These are phyloP conservation scores for Adrianichthys oophorus DNA, from an alignment of 2,797 vertebrate species.

Conservation along the genomic window DNA sequence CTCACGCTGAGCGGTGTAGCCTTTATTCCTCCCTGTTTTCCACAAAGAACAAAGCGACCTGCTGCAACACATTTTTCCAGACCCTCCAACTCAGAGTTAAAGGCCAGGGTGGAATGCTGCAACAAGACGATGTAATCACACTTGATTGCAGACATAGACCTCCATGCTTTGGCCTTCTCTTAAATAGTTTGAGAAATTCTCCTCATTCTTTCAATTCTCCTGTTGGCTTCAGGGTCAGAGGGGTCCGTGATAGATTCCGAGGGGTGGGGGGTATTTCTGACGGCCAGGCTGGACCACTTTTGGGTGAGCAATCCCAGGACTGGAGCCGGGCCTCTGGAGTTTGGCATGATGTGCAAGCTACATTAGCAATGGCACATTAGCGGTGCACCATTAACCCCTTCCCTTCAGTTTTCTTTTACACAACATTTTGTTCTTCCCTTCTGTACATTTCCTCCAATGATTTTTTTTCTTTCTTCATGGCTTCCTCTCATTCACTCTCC, in stretches of 20 bases:
- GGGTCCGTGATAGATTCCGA: slow-evolving; percentile 2
- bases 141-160: slow-evolving; percentile 25
- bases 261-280: slow-evolving; percentile 2
- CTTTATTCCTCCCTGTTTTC: not conserved
- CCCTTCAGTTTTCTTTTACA: slow-evolving; percentile 8
- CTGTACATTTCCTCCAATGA: slow-evolving; percentile 7
- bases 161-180: slow-evolving; percentile 1
- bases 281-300: slow-evolving; percentile 4
- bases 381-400: slow-evolving; percentile 1
- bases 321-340: slow-evolving; percentile 16
- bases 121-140: slow-evolving; percentile 20
- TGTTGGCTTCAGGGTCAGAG: slow-evolving; percentile 3
- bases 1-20: slow-evolving; percentile 20
- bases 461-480: slow-evolving; percentile 33
- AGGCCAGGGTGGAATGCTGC: slow-evolving; percentile 10
- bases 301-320: slow-evolving; percentile 16
- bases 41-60: slow-evolving; percentile 32
- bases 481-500: slow-evolving; percentile 33
- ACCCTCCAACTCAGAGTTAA: not conserved
- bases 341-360: slow-evolving; percentile 38
- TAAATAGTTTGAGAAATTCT: slow-evolving; percentile 1
- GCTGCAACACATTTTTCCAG: slow-evolving; percentile 21
- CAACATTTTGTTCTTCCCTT: slow-evolving; percentile 27
- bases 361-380: slow-evolving; percentile 59
- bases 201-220: too few species aligned